phyloP scores from a whole-genome alignment of 2,113 vertebrate species.

The Aptenodytes patagonicus region DNA sequence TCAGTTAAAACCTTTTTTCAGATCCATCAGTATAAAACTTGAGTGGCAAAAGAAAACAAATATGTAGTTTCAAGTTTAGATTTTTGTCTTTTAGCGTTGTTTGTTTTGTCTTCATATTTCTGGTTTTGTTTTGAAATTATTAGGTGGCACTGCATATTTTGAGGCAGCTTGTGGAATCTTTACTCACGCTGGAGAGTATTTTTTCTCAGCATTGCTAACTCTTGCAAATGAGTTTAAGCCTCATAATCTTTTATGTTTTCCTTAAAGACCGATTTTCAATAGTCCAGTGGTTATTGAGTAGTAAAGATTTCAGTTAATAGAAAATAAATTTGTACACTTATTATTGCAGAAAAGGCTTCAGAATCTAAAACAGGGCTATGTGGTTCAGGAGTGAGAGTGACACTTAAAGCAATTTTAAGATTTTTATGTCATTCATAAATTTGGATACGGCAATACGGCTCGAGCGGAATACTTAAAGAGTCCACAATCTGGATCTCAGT shows the following conservation, averaged over 20 bases:
- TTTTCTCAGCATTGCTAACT: neutral
- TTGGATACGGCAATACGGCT: neutral
- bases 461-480: neutral
- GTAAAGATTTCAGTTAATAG: neutral
- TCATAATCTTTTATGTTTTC: neutral
- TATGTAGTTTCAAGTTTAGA: neutral
- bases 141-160: neutral
- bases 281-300: neutral
- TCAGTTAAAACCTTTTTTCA: neutral
- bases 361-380: neutral
- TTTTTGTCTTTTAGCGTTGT: neutral
- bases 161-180: slow-evolving; percentile 51
- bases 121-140: slow-evolving; percentile 49
- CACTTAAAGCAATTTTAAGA: neutral
- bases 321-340: neutral
- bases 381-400: neutral
- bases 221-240: neutral
- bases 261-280: neutral
- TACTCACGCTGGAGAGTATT: neutral
- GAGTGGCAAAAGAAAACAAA: neutral
- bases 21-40: neutral
- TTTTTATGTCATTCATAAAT: neutral
- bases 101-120: slow-evolving; percentile 47
- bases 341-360: neutral
- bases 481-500: slow-evolving; percentile 52